Evolutionary conservation across 1,140 invertebrate genomes (phyloP), one percentile per base, ranked within the genome.

Genomic region (Megathymus violae): DNA sequence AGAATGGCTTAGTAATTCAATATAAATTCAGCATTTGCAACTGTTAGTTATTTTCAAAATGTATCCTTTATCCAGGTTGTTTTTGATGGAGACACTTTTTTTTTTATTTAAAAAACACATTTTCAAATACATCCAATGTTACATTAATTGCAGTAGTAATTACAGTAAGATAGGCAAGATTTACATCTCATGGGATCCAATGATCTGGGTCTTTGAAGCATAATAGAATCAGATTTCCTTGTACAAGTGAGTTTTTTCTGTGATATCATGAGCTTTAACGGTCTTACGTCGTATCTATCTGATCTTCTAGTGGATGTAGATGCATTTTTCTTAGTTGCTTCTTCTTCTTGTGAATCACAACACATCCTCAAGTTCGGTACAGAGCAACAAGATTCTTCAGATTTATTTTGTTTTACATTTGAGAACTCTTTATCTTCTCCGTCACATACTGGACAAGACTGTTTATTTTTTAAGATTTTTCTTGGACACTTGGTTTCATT

Each of bases 241-340:
- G 59, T 44, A 19, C 71, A 74, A 7, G 17, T 10, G 16, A 11
- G 7, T 44, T 62, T 65, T 44, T 62, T 56, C 27, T 17, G 13
- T 14, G 41, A 10, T 7, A 22, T 47, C 5, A 75, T 14, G 27
- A 71, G 67, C 11, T 40, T 50, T 4, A 75, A 15, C 0, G 70
- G 64, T 46, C 77, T 73, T 2, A 76, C 72, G 36, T 79, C 76
- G 51, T 75, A 79, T 25, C 66, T 66, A 22, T 72, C 66, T 11
- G 69, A 67, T 51, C 64, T 59, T 44, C 64, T 68, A 1, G 77
- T 77, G 0, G 13, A 52, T 0, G 77, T 80, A 1, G 47, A 16
- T 1, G 60, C 70, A 31, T 77, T 68, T 67, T 67, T 67, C 14
- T 34, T 54, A 3, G 0, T 6, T 16, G 6, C 14, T 17, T 11